Base-by-base conservation (phyloP, 2,113 vertebrate species). In the Geococcyx californianus region DNA sequence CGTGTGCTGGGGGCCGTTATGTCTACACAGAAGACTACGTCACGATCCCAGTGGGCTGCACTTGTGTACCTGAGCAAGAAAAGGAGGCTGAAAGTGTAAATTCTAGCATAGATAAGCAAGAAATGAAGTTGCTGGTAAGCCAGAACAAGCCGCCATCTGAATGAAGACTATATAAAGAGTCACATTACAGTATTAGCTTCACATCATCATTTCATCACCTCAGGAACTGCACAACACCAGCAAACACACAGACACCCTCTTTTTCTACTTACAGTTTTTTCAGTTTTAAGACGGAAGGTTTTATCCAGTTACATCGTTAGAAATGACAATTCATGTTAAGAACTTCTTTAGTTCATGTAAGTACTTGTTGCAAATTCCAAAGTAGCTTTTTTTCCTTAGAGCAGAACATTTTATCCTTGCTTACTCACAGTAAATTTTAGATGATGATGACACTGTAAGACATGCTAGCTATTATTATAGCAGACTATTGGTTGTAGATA, bases 11-110 rank as follows among this genome's bases (percentile, higher is more conserved):
- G 0, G 99, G 99, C 21, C 99, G 98, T 4, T 98, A 98, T 3
- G 95, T 99, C 38, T 99, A 99, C 97, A 70, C 96, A 0, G 99
- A 99, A 96, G 97, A 98, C 81, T 99, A 99, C 5, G 97, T 99
- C 68, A 99, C 99, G 16, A 91, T 99, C 34, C 97, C 99, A 0
- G 99, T 99, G 94, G 99, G 99, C 8, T 99, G 99, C 98, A 99
- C 99, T 12, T 99, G 99, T 16, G 98, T 99, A 15, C 98, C 99
- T 0, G 96, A 97, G 87, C 93, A 87, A 15, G 97, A 97, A 7
- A 92, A 96, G 20, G 98, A 91, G 34, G 33, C 68, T 0, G 96
- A 96, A 38, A 95, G 64, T 2, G 59, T 76, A 51, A 98, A 98
- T 77, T 98, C 98, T 96, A 99, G 98, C 87, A 91, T 98, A 60